phyloP scores from a whole-genome alignment of 2,888 invertebrate species.

The Megalurothrips usitatus region DNA sequence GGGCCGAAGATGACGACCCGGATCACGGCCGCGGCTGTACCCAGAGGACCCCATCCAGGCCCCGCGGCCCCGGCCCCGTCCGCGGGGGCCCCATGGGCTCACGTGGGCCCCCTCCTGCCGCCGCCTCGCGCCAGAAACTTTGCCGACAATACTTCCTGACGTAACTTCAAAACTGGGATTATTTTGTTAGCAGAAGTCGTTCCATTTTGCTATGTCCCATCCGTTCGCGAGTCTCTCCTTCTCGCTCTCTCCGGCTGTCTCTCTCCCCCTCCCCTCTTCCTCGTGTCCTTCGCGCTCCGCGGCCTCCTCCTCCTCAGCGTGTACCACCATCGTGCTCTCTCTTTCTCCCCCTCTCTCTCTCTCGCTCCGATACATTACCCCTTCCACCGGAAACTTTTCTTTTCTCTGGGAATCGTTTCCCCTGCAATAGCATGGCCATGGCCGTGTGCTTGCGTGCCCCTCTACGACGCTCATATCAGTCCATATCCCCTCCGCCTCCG shows the following conservation, averaged over 20 bases:
- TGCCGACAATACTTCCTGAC: constrained; percentile 6
- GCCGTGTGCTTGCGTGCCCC: neutral
- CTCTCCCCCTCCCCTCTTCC: neutral
- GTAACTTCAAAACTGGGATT: constrained; percentile 6
- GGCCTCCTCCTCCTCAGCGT: neutral
- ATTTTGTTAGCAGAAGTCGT: constrained; percentile 11
- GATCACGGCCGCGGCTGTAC: too few relatives aligned
- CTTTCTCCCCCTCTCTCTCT: neutral
- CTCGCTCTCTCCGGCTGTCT: neutral
- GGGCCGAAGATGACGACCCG: too few relatives aligned
- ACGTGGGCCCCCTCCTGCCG: too few relatives aligned
- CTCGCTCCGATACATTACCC: neutral
- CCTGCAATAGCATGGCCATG: neutral
- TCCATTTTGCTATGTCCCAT: constrained; percentile 11
- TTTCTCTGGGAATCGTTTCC: constrained; percentile 11
- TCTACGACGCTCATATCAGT: neutral
- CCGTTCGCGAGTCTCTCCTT: neutral
- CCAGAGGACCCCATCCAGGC: too few relatives aligned
- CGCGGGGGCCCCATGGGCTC: too few relatives aligned
- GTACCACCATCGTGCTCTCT: neutral
- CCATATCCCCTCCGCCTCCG: neutral
- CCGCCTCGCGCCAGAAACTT: neutral
- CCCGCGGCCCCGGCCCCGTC: too few relatives aligned
- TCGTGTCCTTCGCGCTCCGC: neutral
- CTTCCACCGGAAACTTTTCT: constrained; percentile 4